Base-by-base conservation (phyloP, 2,113 vertebrate species). In the Lasiurus cinereus region DNA sequence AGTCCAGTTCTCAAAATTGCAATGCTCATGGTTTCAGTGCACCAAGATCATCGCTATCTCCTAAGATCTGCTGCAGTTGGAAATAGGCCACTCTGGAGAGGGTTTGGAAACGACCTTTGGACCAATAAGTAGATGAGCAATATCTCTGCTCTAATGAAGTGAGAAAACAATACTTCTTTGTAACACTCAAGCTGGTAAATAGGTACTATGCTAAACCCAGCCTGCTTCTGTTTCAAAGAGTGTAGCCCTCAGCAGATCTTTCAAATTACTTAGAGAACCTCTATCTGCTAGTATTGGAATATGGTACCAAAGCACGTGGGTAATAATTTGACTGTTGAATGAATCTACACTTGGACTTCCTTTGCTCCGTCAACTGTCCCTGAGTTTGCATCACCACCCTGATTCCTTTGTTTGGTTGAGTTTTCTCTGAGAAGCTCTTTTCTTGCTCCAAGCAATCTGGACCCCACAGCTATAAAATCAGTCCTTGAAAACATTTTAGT, bases 401-500 rank as follows among this genome's bases (percentile, higher is more conserved):
- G 6, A 31, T 67, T 66, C 24, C 76, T 79, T 76, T 46, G 18
- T 91, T 59, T 43, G 24, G 21, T 16, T 86, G 66, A 33, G 4
- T 72, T 73, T 94, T 78, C 59, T 90, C n/a, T 84, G 62, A 18
- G 50, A 84, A 82, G 18, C 16, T 0, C 16, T 67, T 70, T 86
- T 54, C 27, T 94, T 90, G 6, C 31, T 95, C 59, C 46, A 92
- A 36, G 80, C 24, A 67, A 72, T 90, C 62, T 66, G 6, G 36
- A 52, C 6, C 80, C 43, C 36, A 88, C 43, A 67, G 18, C 54
- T 90, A 74, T 39, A 46, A 91, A 84, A 76, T 0, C 2, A 88
- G 48, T 27, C 11, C 46, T 43, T 36, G 27, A 88, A 95, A 69
- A 62, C 5, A 82, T 50, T 43, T 64, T 19, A 59, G 24, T 56